These are phyloP conservation scores for Ophion ellenae DNA, from an alignment of 2,888 invertebrate species.

Conservation along the genomic window DNA sequence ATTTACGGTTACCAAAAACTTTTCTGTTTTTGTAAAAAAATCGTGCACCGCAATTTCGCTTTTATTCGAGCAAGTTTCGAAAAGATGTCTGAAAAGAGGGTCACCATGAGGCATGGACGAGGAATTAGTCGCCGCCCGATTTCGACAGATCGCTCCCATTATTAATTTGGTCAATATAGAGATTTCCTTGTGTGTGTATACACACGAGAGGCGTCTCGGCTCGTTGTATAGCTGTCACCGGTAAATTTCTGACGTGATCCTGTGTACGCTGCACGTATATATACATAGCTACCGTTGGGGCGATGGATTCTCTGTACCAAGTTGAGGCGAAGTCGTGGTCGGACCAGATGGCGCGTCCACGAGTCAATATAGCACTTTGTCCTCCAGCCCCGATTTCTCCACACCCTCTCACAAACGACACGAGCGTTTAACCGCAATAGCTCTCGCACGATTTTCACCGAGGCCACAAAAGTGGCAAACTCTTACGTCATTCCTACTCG, in stretches of 20 bases:
- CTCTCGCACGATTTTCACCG: constrained; percentile 36
- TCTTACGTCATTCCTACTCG: constrained; percentile 14
- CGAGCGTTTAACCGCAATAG: constrained; percentile 57
- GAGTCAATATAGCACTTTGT: constrained; percentile 80
- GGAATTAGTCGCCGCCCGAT: constrained; percentile 79
- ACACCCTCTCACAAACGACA: constrained; percentile 46
- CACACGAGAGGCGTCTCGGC: constrained; percentile 21
- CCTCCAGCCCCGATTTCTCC: constrained; percentile 68
- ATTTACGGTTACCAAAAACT: no score
- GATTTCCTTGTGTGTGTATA: constrained; percentile 47
- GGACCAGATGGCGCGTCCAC: constrained; percentile 81
- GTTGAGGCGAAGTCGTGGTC: constrained; percentile 54
- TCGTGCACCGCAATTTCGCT: constrained; percentile 13
- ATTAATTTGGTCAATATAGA: constrained; percentile 81
- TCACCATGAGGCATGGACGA: constrained; percentile 58
- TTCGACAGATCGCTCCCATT: constrained; percentile 78
- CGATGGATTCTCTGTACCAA: constrained; percentile 52
- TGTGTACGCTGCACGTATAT: not conserved
- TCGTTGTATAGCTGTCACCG: constrained; percentile 55
- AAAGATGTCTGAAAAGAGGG: not conserved
- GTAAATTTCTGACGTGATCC: constrained; percentile 31
- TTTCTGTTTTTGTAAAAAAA: not conserved
- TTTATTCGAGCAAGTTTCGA: not conserved
- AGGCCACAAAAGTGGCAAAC: constrained; percentile 31
- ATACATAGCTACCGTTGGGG: constrained; percentile 44